phyloP scores from a whole-genome alignment of 37 sponge, comb jelly and placozoan species.

The Cladorhizidae sp. region DNA sequence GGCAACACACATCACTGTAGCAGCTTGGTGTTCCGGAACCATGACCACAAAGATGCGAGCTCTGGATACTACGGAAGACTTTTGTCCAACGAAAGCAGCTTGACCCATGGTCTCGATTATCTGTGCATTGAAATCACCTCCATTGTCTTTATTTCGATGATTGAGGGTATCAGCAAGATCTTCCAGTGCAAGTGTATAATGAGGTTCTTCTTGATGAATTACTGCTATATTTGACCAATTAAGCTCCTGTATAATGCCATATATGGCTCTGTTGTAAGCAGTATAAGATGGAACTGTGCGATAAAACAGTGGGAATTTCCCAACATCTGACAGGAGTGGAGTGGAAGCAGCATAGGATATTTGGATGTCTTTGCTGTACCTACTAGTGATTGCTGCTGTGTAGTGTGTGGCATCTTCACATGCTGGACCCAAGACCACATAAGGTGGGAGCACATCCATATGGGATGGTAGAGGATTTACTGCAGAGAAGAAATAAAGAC shows the following conservation, averaged over 20 bases:
- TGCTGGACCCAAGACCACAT: conserved; percentile 28
- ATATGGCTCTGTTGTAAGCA: neutral
- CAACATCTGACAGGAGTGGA: conserved; percentile 7
- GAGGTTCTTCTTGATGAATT: neutral
- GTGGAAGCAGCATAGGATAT: conserved; percentile 25
- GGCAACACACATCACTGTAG: conserved; percentile 24
- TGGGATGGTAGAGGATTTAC: no score
- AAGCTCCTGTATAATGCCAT: conserved; percentile 14
- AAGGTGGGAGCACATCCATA: neutral
- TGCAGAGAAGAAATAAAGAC: no score
- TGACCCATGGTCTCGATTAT: neutral
- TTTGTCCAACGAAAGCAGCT: neutral
- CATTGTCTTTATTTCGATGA: neutral
- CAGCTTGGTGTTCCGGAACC: neutral
- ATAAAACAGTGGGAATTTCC: conserved; percentile 8
- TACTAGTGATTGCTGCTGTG: neutral
- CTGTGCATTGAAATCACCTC: neutral
- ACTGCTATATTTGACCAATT: conserved; percentile 32
- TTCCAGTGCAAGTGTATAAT: neutral
- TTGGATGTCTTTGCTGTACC: neutral
- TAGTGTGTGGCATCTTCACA: neutral
- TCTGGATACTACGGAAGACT: neutral
- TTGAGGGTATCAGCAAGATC: neutral
- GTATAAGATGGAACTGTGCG: conserved; percentile 35
- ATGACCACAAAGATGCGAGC: conserved; percentile 16